Conservation (phyloP, 2,888 invertebrate genomes). For the Meliscaeva auricollis region DNA sequence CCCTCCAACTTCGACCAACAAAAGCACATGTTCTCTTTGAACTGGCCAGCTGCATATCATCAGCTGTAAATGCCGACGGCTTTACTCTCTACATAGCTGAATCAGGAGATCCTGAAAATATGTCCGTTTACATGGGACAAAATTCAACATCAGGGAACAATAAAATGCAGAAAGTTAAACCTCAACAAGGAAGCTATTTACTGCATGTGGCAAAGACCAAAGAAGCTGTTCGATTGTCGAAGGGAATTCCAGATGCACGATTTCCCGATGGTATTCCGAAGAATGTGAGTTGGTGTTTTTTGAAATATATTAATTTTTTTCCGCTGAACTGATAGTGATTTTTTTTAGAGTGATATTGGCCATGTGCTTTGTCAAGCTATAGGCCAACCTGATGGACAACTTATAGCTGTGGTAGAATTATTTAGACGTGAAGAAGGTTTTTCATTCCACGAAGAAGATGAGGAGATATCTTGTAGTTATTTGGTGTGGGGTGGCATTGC, state of each 20-base stretch:
- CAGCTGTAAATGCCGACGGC: slow-evolving; percentile 88
- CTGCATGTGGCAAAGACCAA: slow-evolving; percentile 84
- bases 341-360: slow-evolving; percentile 82
- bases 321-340: not conserved
- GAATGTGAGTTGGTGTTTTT: slow-evolving; percentile 78
- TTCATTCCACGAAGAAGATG: slow-evolving; percentile 88
- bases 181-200: slow-evolving; percentile 77
- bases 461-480: slow-evolving; percentile 88
- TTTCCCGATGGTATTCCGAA: slow-evolving; percentile 85
- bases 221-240: slow-evolving; percentile 84
- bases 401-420: slow-evolving; percentile 89
- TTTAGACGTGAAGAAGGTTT: slow-evolving; percentile 85
- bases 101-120: slow-evolving; percentile 81
- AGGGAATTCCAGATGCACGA: slow-evolving; percentile 84
- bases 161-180: slow-evolving; percentile 79
- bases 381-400: slow-evolving; percentile 86
- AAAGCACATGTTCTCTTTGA: slow-evolving; percentile 88
- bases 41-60: slow-evolving; percentile 87
- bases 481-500: slow-evolving; percentile 89
- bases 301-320: not conserved
- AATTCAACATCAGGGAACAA: slow-evolving; percentile 79
- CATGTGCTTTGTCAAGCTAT: slow-evolving; percentile 87
- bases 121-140: slow-evolving; percentile 83
- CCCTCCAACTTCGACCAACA: slow-evolving; percentile 86
- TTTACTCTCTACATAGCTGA: slow-evolving; percentile 87